phyloP scores from a whole-genome alignment of 2,113 vertebrate genomes.

The Pelobates fuscus region DNA sequence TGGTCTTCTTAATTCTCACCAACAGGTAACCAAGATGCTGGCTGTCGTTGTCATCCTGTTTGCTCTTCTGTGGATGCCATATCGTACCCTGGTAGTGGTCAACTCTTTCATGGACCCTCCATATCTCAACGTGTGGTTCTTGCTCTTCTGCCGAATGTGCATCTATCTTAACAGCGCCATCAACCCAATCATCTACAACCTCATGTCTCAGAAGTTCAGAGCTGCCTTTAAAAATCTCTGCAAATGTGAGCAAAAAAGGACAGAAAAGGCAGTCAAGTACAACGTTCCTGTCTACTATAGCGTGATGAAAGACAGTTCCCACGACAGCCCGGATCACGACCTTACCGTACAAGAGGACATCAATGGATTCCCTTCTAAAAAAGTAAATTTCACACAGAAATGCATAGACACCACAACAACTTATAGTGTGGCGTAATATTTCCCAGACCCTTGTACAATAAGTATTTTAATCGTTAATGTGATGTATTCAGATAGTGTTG shows the following conservation, averaged over 20 bases:
- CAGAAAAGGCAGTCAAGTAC: constrained; percentile 48
- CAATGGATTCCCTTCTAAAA: constrained; percentile 52
- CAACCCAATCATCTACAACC: constrained; percentile 83
- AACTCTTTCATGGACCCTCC: constrained; percentile 83
- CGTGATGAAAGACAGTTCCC: constrained; percentile 67
- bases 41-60: constrained; percentile 82
- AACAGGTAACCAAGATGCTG: constrained; percentile 85
- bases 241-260: constrained; percentile 61
- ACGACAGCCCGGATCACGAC: constrained; percentile 61
- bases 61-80: constrained; percentile 83
- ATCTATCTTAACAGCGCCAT: constrained; percentile 82
- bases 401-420: constrained; percentile 36
- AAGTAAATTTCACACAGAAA: constrained; percentile 52
- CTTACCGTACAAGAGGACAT: constrained; percentile 66
- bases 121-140: constrained; percentile 77
- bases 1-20: constrained; percentile 13
- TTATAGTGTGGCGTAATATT: constrained; percentile 54
- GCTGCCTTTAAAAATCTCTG: constrained; percentile 76
- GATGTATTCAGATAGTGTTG: not conserved
- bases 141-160: constrained; percentile 83
- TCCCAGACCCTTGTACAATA: not conserved
- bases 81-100: constrained; percentile 78
- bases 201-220: constrained; percentile 85
- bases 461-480: not conserved
- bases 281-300: constrained; percentile 69